phyloP scores from a whole-genome alignment of 2,797 vertebrate genomes.

The Champsocephalus gunnari region DNA sequence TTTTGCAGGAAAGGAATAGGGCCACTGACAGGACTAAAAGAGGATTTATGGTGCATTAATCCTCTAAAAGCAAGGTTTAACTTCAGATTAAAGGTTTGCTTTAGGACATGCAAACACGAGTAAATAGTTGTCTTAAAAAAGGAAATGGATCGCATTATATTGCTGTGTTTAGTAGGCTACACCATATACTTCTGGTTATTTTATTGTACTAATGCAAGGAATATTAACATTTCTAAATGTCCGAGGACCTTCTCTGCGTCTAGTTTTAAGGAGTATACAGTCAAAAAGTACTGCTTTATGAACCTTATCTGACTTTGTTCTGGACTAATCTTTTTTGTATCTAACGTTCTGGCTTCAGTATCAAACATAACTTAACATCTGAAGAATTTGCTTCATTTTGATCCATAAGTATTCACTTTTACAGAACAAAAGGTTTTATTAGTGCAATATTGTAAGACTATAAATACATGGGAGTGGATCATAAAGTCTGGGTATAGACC shows the following conservation, averaged over 20 bases:
- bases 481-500: conserved; percentile 61
- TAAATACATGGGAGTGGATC: conserved; percentile 52
- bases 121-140: conserved; percentile 24
- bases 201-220: not conserved
- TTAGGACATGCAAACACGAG: conserved; percentile 35
- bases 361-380: conserved; percentile 3
- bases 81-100: conserved; percentile 48
- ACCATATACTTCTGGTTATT: not conserved
- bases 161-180: not conserved
- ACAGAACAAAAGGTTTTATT: conserved; percentile 46
- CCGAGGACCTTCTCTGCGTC: not conserved
- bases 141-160: not conserved
- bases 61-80: conserved; percentile 45
- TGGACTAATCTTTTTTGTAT: not conserved
- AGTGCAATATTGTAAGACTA: conserved; percentile 37
- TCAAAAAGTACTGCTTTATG: not conserved
- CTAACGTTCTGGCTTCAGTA: not conserved
- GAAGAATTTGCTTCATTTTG: conserved; percentile 21
- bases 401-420: conserved; percentile 41
- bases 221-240: not conserved
- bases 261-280: not conserved
- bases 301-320: not conserved
- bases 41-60: conserved; percentile 41
- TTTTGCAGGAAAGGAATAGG: conserved; percentile 45
- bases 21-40: conserved; percentile 44